A percentile compares a stretch with the other conserved stretches of the same genome.
These are phyloP conservation scores for Acronicta alni DNA, from an alignment of 2,888 invertebrate species.

Conservation along the genomic window DNA sequence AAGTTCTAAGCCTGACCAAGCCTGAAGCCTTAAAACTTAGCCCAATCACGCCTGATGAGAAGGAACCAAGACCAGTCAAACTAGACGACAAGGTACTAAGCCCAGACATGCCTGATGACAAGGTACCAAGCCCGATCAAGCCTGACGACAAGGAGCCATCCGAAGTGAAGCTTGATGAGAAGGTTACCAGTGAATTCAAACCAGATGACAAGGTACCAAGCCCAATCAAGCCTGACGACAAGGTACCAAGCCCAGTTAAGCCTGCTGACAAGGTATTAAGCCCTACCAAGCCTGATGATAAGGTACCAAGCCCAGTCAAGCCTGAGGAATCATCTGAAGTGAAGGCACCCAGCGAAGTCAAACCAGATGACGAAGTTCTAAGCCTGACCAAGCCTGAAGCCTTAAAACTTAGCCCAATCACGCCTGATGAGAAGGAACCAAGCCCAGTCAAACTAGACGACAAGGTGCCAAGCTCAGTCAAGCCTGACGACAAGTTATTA, in stretches of 20 bases:
- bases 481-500: slow-evolving; percentile 2
- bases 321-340: no score
- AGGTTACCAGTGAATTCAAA: background rate
- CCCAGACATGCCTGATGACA: slow-evolving; percentile 1
- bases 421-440: slow-evolving; percentile 7
- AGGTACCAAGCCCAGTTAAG: background rate
- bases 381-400: slow-evolving; percentile 16
- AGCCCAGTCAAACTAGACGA: slow-evolving; percentile 10
- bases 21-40: no score
- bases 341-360: slow-evolving; percentile 8
- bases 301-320: slow-evolving; percentile 9
- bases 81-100: slow-evolving; percentile 19
- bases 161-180: background rate
- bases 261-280: slow-evolving; percentile 10
- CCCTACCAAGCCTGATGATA: slow-evolving; percentile 8
- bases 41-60: background rate
- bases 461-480: slow-evolving; percentile 6
- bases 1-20: background rate
- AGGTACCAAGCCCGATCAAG: slow-evolving; percentile 17
- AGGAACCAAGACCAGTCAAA: background rate
- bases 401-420: background rate
- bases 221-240: slow-evolving; percentile 6
- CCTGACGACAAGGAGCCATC: slow-evolving; percentile 18
- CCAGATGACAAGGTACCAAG: background rate
- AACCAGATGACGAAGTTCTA: slow-evolving; percentile 2